phyloP scores from a whole-genome alignment of 2,113 vertebrate species.

The Rhea americana region DNA sequence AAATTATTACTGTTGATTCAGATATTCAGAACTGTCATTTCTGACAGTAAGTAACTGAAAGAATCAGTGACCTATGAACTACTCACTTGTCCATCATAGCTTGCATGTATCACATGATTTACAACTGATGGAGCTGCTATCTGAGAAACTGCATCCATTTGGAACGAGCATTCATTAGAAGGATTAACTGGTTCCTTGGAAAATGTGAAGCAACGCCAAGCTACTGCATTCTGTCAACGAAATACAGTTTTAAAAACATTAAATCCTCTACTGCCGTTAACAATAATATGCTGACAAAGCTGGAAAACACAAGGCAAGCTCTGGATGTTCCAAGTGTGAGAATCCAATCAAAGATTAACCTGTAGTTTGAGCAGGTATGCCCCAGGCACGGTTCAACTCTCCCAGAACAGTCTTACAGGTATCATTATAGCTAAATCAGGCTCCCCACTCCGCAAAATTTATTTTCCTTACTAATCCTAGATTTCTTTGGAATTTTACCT shows the following conservation, averaged over 20 bases:
- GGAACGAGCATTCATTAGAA: slow-evolving; percentile 61
- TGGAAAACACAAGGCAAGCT: neutral
- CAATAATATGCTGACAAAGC: neutral
- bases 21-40: neutral
- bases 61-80: neutral
- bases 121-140: slow-evolving; percentile 84
- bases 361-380: neutral
- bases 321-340: rapidly evolving
- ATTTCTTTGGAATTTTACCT: neutral
- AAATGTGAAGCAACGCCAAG: slow-evolving; percentile 93
- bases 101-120: slow-evolving; percentile 91
- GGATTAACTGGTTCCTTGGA: slow-evolving; percentile 82
- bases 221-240: slow-evolving; percentile 83
- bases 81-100: slow-evolving; percentile 84
- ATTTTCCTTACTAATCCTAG: neutral
- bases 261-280: neutral
- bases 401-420: neutral
- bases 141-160: slow-evolving; percentile 69
- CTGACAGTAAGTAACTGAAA: neutral
- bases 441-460: neutral
- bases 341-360: neutral
- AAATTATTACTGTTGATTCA: neutral
- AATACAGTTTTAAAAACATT: neutral
- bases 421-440: neutral
- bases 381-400: neutral